Evolutionary conservation across 2,113 vertebrate species (phyloP), one percentile per base, ranked within the genome.

Genomic region (Muntiacus reevesi): DNA sequence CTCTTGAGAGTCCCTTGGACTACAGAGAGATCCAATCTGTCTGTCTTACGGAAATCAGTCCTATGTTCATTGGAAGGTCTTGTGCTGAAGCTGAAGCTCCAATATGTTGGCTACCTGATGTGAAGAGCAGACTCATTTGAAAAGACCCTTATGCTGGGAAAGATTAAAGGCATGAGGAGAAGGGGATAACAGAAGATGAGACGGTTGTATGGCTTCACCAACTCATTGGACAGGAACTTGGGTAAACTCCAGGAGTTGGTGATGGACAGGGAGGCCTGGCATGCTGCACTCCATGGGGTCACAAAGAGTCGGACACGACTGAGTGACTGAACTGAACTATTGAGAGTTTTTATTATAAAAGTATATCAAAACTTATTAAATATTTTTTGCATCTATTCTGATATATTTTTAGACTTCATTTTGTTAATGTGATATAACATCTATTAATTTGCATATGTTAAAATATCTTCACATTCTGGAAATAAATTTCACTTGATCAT

Each of bases 231-330:
- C 17, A 71, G 21, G 64, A 71, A 19, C 36, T 36, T 71, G 9
- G n/a, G 17, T 71, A 21, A 36, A 71, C 19, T 71, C 33, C 2
- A 1, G n/a, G 17, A 36, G 64, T 21, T 71, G 64, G n/a, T 21
- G n/a, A 71, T 71, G n/a, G n/a, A 36, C 17, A 71, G 19, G 64
- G 9, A 71, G n/a, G 64, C 64, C 64, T 36, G n/a, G 64, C n/a
- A 71, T 71, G n/a, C n/a, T 71, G 64, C n/a, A 71, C 5, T 71
- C 64, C 19, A 36, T 36, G 17, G 0, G 5, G 21, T 71, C 19
- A 11, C n/a, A 71, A 36, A 5, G 17, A 23, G 10, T 12, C 0
- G 4, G n/a, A 71, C 67, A 1, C 5, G 2, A 71, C 17, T 71
- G n/a, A 36, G n/a, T 1, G 19, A 71, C n/a, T 71, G 67, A 71